phyloP scores from a whole-genome alignment of 2,888 invertebrate species.

The Tachina grossa region DNA sequence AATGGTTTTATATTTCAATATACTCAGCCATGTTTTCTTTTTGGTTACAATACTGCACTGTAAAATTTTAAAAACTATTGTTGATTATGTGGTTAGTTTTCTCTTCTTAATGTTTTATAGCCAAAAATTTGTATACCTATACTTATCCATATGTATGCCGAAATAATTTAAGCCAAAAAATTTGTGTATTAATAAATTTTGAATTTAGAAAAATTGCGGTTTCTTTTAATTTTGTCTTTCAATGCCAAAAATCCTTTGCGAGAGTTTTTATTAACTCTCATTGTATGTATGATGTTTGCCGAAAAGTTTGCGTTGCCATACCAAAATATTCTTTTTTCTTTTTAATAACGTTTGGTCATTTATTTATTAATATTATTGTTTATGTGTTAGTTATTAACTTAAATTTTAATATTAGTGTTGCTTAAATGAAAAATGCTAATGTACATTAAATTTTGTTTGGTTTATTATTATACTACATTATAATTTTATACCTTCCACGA shows the following conservation, averaged over 20 bases:
- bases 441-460: conserved; percentile 3
- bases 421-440: conserved; percentile 27
- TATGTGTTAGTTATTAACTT: conserved; percentile 39
- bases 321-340: conserved; percentile 75
- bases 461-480: conserved; percentile 10
- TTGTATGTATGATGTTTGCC: conserved; percentile 67
- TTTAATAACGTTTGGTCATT: conserved; percentile 64
- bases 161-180: conserved; percentile 73
- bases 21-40: conserved; percentile 56
- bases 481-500: conserved; percentile 17
- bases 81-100: conserved; percentile 71
- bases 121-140: conserved; percentile 72
- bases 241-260: conserved; percentile 64
- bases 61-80: conserved; percentile 71
- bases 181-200: conserved; percentile 53
- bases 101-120: conserved; percentile 78
- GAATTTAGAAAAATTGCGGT: conserved; percentile 61
- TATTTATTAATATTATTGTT: conserved; percentile 45
- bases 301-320: conserved; percentile 77
- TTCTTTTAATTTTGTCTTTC: conserved; percentile 39
- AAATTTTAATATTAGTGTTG: conserved; percentile 37
- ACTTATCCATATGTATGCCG: conserved; percentile 73
- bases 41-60: conserved; percentile 60
- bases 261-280: conserved; percentile 46
- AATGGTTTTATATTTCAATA: conserved; percentile 57